Percentiles rank a stretch among this genome's conserved stretches.
Conservation (phyloP, 2,113 vertebrate species). For the Phoenicopterus ruber region DNA sequence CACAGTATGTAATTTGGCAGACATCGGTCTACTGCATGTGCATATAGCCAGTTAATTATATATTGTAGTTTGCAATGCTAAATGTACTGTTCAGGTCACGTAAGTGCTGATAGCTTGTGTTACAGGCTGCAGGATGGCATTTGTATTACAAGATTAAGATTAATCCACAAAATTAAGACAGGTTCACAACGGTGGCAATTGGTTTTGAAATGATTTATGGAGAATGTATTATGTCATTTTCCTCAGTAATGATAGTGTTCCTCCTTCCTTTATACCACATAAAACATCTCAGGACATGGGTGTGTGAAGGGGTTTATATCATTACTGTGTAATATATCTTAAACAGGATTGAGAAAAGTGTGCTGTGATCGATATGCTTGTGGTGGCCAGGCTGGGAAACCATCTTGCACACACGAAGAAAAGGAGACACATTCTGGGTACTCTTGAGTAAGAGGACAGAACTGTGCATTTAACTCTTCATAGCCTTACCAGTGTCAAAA, state of each 20-base stretch:
- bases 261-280: neutral
- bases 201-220: conserved; percentile 28
- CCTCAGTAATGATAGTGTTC: neutral
- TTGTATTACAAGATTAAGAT: conserved; percentile 22
- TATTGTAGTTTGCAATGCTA: neutral
- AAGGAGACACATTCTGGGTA: neutral
- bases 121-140: neutral
- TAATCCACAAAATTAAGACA: conserved; percentile 29
- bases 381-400: neutral
- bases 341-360: neutral
- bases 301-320: neutral
- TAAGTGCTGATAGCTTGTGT: neutral
- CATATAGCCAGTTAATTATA: conserved; percentile 13
- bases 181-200: neutral
- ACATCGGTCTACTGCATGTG: neutral
- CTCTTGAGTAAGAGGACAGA: neutral
- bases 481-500: neutral
- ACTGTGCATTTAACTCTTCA: neutral
- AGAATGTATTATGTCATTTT: neutral
- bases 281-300: neutral
- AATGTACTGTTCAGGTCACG: neutral
- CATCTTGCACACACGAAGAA: neutral
- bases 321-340: neutral
- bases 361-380: rapidly evolving
- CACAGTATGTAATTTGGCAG: neutral